Evolutionary conservation across 1,140 invertebrate genomes (phyloP), one percentile per base, ranked within the genome.

Genomic region (Copidosoma floridanum): DNA sequence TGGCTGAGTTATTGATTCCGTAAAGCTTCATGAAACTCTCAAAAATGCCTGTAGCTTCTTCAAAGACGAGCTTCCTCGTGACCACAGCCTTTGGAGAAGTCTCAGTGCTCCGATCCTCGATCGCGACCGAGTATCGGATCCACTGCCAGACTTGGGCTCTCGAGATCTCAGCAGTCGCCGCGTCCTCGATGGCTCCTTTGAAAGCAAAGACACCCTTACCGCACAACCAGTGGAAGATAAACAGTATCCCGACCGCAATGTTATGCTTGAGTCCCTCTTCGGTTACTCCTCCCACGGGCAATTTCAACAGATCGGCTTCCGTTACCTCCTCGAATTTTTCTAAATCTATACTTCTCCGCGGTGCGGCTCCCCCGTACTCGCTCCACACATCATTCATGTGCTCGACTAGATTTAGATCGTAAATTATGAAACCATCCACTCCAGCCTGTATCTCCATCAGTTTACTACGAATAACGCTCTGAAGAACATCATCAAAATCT

Each of bases 71-170:
- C 27, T 69, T 61, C 21, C 73, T 77, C 20, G 81, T 82, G n/a
- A 85, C 77, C 18, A 63, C 59, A n/a, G n/a, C n/a, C n/a, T n/a
- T n/a, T n/a, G n/a, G n/a, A n/a, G n/a, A n/a, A n/a, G n/a, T n/a
- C 4, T 46, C 24, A 53, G 72, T 55, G 10, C 73, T 66, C 5
- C 69, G 66, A 37, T 82, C 78, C 71, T 85, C 83, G 38, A 85
- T 67, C 18, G 59, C 61, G 0, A 66, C 69, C 51, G 80, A 72
- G 68, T 89, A 86, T 57, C 82, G 75, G 54, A 89, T 85, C 86
- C 88, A 90, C 71, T 90, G 88, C 88, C 88, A 90, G 32, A 90
- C 81, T 76, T 89, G 86, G 12, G 82, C 84, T 43, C 88, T 80
- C 3, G 86, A 88, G 64, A 90, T 90, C 73, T 90, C 88, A 3